A percentile compares a stretch with the other conserved stretches of the same genome.
These are phyloP conservation scores for Bettongia penicillata DNA, from an alignment of 2,113 vertebrate species.

Conservation along the genomic window DNA sequence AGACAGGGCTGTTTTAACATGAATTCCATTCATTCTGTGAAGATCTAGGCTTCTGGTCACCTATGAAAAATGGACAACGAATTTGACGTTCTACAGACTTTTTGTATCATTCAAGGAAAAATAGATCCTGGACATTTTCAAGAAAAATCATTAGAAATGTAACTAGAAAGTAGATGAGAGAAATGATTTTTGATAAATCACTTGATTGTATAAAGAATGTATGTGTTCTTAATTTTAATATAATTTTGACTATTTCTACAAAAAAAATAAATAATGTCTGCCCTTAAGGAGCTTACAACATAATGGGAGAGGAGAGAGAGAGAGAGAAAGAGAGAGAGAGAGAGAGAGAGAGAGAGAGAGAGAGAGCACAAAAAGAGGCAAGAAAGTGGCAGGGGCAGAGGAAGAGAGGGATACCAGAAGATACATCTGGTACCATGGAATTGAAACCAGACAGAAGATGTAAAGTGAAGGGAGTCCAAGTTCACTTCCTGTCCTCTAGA, in stretches of 20 bases:
- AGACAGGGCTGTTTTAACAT: conserved; percentile 84
- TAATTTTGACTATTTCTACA: conserved; percentile 82
- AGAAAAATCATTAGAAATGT: conserved; percentile 66
- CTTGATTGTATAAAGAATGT: conserved; percentile 79
- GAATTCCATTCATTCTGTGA: conserved; percentile 85
- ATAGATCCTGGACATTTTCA: conserved; percentile 66
- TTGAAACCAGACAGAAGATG: neutral
- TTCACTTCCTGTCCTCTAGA: neutral
- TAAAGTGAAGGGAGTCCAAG: neutral
- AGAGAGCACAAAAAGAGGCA: neutral
- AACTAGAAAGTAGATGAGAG: conserved; percentile 70
- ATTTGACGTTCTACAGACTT: conserved; percentile 79
- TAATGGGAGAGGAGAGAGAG: neutral
- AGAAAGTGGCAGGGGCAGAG: neutral
- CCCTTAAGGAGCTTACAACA: neutral
- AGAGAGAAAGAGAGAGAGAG: neutral
- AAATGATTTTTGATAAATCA: conserved; percentile 60
- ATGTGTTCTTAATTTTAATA: conserved; percentile 83
- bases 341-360: accelerated
- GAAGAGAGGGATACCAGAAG: neutral
- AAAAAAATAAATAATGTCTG: neutral
- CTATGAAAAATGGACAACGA: conserved; percentile 80
- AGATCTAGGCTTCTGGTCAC: conserved; percentile 82
- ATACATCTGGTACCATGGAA: neutral
- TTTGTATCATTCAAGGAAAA: conserved; percentile 50